Percentiles rank a stretch among this genome's conserved stretches.
Conservation (phyloP, 53 echinoderm and acorn worm genomes). For the Patiria pectinifera region DNA sequence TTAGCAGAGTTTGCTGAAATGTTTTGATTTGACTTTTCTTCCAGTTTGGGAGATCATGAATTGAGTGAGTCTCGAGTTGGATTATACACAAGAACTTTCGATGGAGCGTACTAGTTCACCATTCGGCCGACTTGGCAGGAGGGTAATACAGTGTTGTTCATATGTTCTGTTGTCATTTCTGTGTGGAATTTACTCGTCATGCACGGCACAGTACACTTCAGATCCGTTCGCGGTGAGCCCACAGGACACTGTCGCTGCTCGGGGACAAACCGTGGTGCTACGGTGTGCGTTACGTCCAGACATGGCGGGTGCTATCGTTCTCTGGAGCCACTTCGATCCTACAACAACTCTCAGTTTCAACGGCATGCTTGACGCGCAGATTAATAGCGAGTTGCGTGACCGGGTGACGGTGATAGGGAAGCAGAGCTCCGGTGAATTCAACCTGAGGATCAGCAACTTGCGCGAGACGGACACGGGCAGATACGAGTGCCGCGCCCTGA, state of each 20-base stretch:
- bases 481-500: slow-evolving; percentile 65
- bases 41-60: not conserved
- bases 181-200: not conserved
- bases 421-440: slow-evolving; percentile 61
- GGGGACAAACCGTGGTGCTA: slow-evolving; percentile 17
- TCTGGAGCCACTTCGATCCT: slow-evolving; percentile 36
- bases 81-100: not conserved
- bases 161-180: slow-evolving; percentile 12
- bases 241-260: slow-evolving; percentile 14
- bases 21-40: not conserved
- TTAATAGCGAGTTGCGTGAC: slow-evolving; percentile 11
- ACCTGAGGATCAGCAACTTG: slow-evolving; percentile 70
- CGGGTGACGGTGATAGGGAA: slow-evolving; percentile 54
- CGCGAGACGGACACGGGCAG: slow-evolving; percentile 62
- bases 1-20: not conserved
- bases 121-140: not conserved
- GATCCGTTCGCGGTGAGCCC: slow-evolving; percentile 44
- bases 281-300: slow-evolving; percentile 28
- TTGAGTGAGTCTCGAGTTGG: not conserved
- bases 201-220: slow-evolving; percentile 19
- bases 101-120: slow-evolving; percentile 2
- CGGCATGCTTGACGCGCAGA: not conserved
- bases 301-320: not conserved
- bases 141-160: not conserved
- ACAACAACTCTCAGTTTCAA: slow-evolving; percentile 11